These are phyloP conservation scores for Neoniphon sammara DNA, from an alignment of 2,797 vertebrate species.

Conservation along the genomic window DNA sequence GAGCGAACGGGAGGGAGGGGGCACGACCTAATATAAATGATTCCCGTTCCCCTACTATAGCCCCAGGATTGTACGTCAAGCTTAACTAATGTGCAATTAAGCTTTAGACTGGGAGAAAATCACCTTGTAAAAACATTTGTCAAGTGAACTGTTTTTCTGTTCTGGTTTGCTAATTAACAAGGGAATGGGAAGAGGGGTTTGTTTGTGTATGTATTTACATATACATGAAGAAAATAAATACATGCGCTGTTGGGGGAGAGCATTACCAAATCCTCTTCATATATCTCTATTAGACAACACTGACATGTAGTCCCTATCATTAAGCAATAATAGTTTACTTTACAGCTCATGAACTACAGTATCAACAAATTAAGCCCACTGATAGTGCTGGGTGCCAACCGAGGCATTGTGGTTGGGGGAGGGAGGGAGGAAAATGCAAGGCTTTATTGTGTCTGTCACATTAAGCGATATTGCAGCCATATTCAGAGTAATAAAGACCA, in stretches of 20 bases:
- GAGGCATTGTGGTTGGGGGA: slow-evolving; percentile 45
- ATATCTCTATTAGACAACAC: slow-evolving; percentile 84
- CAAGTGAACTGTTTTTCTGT: slow-evolving; percentile 83
- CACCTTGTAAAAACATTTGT: slow-evolving; percentile 88
- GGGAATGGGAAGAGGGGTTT: slow-evolving; percentile 73
- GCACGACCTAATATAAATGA: slow-evolving; percentile 79
- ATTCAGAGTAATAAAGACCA: slow-evolving; percentile 77
- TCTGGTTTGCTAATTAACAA: slow-evolving; percentile 83
- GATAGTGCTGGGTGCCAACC: slow-evolving; percentile 74
- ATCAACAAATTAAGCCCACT: slow-evolving; percentile 84
- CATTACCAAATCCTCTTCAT: slow-evolving; percentile 81
- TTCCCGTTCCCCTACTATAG: slow-evolving; percentile 75
- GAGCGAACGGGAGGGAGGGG: slow-evolving; percentile 63
- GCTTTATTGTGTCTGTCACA: slow-evolving; percentile 82
- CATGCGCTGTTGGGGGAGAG: slow-evolving; percentile 74
- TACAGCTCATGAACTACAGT: slow-evolving; percentile 86
- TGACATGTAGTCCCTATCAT: slow-evolving; percentile 85
- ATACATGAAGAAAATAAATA: slow-evolving; percentile 84
- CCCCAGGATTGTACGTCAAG: slow-evolving; percentile 82
- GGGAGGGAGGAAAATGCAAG: slow-evolving; percentile 44
- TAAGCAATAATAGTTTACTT: slow-evolving; percentile 88
- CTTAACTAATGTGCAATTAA: slow-evolving; percentile 88
- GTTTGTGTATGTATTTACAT: slow-evolving; percentile 84
- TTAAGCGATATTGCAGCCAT: slow-evolving; percentile 77
- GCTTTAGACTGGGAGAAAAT: slow-evolving; percentile 84